phyloP scores from a whole-genome alignment of 2,113 vertebrate species.

The Kryptolebias marmoratus region DNA sequence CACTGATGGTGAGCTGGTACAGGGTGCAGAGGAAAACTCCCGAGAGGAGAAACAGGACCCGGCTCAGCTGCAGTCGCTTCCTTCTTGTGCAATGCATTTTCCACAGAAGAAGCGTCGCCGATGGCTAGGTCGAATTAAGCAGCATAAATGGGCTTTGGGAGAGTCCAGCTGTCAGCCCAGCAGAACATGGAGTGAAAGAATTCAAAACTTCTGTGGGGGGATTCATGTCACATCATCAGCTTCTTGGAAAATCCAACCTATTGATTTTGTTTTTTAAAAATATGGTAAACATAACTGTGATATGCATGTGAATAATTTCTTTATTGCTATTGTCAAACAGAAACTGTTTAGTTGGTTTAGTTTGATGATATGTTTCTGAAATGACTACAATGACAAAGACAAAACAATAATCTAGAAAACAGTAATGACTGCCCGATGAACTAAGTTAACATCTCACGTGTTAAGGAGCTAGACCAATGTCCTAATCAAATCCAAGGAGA shows the following conservation, averaged over 20 bases:
- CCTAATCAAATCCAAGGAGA: conserved; percentile 2
- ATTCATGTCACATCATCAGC: conserved; percentile 75
- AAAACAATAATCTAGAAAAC: background rate
- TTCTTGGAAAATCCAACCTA: conserved; percentile 30
- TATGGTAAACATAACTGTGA: no score
- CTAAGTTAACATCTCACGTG: background rate
- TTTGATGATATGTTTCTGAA: background rate
- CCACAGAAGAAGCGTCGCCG: conserved; percentile 25
- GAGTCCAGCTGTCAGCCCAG: conserved; percentile 52
- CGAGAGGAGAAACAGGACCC: conserved; percentile 86
- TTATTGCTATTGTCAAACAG: background rate
- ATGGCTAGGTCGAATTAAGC: conserved; percentile 50
- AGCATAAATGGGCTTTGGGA: conserved; percentile 50
- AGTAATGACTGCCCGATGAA: background rate
- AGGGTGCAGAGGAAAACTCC: conserved; percentile 82
- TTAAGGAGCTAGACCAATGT: background rate
- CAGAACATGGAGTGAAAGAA: conserved; percentile 50
- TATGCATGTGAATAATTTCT: no score
- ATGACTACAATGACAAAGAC: background rate
- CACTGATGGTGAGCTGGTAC: conserved; percentile 85
- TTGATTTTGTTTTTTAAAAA: conserved; percentile 9
- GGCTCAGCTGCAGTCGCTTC: conserved; percentile 82
- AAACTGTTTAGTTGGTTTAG: background rate
- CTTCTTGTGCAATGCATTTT: conserved; percentile 83
- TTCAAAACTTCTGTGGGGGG: conserved; percentile 21